Evolutionary conservation across 2,888 invertebrate genomes (phyloP), one percentile per base, ranked within the genome.

Genomic region (Oligia fasciuncula): DNA sequence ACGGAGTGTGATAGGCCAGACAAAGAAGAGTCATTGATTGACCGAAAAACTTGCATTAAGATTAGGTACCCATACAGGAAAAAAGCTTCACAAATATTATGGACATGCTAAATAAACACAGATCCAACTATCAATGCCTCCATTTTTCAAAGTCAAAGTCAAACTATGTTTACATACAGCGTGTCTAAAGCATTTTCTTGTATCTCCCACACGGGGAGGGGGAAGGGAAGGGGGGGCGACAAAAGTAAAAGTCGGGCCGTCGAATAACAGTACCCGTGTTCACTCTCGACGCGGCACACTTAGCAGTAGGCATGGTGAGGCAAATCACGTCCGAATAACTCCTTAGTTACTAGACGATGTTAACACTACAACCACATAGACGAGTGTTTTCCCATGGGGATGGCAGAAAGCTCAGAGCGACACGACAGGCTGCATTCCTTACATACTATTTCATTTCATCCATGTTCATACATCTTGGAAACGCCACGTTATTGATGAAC

Each of bases 201-300:
- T 81, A 78, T 62, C 78, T 73, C 69, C 66, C 66, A 63, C 74
- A 54, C 72, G 29, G n/a, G 14, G n/a, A 40, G 66, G 73, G 57
- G 71, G n/a, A 0, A 19, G 8, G 65, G 54, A 13, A 8, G 62
- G 23, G 75, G 84, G 84, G 80, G 79, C 79, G 71, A 85, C 90
- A 93, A 96, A 96, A 96, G 96, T 96, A 96, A 96, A 96, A 96
- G 96, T 96, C 91, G 88, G 91, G 90, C 88, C 91, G 92, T 85
- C 89, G 89, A 85, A 88, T 95, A 96, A 95, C 96, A 92, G 96
- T 95, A 94, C 94, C 92, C 90, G 91, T 92, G 93, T 95, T 95
- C 95, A 94, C 96, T 96, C 96, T 96, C 95, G 90, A 90, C 89
- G 90, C 84, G 92, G 85, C 93, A 91, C 90, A 93, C 92, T 93